A percentile compares a stretch with the other conserved stretches of the same genome.
phyloP scores from a whole-genome alignment of 1,140 invertebrate genomes.

The Physella acuta region DNA sequence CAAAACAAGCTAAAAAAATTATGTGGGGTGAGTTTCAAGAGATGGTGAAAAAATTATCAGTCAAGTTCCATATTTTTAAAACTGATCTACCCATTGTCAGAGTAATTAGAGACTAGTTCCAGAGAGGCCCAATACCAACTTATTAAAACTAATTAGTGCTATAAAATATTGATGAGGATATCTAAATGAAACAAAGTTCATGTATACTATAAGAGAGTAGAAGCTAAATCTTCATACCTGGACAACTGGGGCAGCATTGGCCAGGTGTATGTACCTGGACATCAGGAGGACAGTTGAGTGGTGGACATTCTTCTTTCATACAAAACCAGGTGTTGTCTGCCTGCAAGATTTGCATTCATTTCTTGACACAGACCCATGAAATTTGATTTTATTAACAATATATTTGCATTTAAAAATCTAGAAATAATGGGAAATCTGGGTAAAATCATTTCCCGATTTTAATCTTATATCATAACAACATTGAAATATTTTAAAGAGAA shows the following conservation, averaged over 20 bases:
- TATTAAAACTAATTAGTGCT: not conserved
- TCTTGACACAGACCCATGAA: too few relatives aligned
- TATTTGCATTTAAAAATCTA: too few relatives aligned
- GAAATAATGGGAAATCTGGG: too few relatives aligned
- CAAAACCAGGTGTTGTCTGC: conserved; percentile 71
- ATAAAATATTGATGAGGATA: too few relatives aligned
- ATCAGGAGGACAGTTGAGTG: conserved; percentile 73
- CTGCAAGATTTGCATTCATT: too few relatives aligned
- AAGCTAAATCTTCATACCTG: conserved; percentile 61
- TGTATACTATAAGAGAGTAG: not conserved
- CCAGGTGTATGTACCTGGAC: conserved; percentile 70
- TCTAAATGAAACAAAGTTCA: not conserved
- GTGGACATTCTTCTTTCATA: conserved; percentile 80
- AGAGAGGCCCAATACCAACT: not conserved
- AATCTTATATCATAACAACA: too few relatives aligned
- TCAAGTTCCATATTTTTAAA: too few relatives aligned
- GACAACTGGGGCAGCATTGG: conserved; percentile 83
- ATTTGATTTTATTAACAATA: too few relatives aligned
- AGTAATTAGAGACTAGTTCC: not conserved
- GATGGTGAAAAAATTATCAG: too few relatives aligned
- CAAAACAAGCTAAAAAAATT: conserved; percentile 44
- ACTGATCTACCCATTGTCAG: not conserved
- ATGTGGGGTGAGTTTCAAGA: too few relatives aligned
- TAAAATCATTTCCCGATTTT: too few relatives aligned
- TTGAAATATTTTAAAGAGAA: too few relatives aligned